phyloP scores from a whole-genome alignment of 1,140 invertebrate genomes.

The Bombus pascuorum region DNA sequence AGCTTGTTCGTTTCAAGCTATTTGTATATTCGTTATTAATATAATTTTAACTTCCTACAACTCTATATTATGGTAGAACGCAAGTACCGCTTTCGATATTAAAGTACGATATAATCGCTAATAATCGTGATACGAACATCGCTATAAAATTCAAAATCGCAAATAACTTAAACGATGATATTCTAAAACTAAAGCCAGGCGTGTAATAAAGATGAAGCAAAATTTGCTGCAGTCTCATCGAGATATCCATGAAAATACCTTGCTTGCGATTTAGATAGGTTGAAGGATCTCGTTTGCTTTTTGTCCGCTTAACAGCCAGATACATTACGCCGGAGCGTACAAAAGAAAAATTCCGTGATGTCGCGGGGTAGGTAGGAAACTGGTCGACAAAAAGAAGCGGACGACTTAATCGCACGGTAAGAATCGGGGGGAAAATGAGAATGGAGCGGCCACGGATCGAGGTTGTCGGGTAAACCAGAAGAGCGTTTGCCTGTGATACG shows the following conservation, averaged over 20 bases:
- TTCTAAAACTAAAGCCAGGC: neutral
- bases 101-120: too few relatives aligned
- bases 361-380: neutral
- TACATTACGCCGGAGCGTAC: slow-evolving; percentile 2
- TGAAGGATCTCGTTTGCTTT: neutral
- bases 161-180: neutral
- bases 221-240: neutral
- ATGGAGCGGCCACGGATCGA: neutral
- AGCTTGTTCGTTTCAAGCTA: too few relatives aligned
- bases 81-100: too few relatives aligned
- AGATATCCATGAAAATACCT: neutral
- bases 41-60: too few relatives aligned
- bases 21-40: too few relatives aligned
- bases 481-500: slow-evolving; percentile 60
- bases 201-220: neutral
- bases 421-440: slow-evolving; percentile 48
- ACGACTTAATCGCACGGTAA: slow-evolving; percentile 24
- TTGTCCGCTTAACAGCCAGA: neutral
- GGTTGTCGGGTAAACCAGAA: slow-evolving; percentile 24
- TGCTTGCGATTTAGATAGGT: neutral
- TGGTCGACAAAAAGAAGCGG: neutral
- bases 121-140: too few relatives aligned
- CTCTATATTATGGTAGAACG: too few relatives aligned
- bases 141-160: too few relatives aligned
- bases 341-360: neutral